Evolutionary conservation across 2,113 vertebrate species (phyloP).

Genomic region (Anseranas semipalmata): DNA sequence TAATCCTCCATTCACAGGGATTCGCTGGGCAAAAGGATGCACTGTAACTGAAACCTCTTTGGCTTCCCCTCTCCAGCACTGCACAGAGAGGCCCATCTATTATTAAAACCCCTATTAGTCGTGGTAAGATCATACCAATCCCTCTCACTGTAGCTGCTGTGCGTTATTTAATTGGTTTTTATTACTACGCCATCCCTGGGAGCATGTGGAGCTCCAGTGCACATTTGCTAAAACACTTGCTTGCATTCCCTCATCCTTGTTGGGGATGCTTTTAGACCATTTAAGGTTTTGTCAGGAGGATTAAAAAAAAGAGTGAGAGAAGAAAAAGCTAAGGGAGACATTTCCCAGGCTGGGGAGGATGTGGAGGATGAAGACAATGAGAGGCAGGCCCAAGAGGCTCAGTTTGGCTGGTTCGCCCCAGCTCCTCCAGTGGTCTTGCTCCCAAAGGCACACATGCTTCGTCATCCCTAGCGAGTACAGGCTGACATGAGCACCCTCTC

Average conservation of each 20-base stretch:
- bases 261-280: constrained; percentile 62
- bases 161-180: constrained; percentile 78
- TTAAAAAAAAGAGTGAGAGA: neutral
- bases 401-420: neutral
- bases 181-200: constrained; percentile 70
- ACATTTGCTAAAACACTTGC: constrained; percentile 67
- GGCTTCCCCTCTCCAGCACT: constrained; percentile 23
- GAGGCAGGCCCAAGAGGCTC: neutral
- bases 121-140: constrained; percentile 65
- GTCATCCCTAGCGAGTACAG: neutral
- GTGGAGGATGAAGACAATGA: neutral
- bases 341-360: neutral
- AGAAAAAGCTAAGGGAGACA: neutral
- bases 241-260: constrained; percentile 48
- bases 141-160: constrained; percentile 61
- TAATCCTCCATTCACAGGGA: constrained; percentile 48
- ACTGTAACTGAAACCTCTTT: constrained; percentile 64
- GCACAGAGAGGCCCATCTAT: constrained; percentile 71
- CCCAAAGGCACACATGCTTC: fast-evolving
- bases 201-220: constrained; percentile 61
- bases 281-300: constrained; percentile 67
- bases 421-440: neutral
- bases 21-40: constrained; percentile 56
- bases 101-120: constrained; percentile 79
- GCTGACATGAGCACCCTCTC: neutral